Conservation (phyloP, 2,888 invertebrate species). For the Mesoligia furuncula region DNA sequence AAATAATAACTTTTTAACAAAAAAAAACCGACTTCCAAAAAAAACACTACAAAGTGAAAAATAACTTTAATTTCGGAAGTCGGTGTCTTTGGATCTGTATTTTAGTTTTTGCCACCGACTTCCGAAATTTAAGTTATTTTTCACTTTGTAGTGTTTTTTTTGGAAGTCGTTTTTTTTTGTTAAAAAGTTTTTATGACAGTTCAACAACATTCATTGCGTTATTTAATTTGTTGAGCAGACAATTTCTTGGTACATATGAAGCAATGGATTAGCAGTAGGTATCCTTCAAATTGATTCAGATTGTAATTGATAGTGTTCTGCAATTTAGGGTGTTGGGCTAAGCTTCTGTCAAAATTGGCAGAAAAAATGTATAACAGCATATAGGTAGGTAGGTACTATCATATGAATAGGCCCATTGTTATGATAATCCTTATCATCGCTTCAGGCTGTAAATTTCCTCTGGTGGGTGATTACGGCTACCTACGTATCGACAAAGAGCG, state of each 20-base stretch:
- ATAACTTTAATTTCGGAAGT: no score
- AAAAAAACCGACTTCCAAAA: no score
- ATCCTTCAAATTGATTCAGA: background rate
- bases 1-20: no score
- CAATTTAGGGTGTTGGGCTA: no score
- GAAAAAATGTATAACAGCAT: background rate
- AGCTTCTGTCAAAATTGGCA: background rate
- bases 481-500: conserved; percentile 16
- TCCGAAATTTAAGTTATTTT: no score
- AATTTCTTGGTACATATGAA: background rate
- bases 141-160: no score
- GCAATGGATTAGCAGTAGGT: background rate
- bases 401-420: conserved; percentile 36
- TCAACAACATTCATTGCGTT: background rate
- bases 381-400: background rate
- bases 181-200: no score
- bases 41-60: no score
- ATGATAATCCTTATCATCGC: conserved; percentile 43
- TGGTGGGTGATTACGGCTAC: conserved; percentile 11
- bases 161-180: no score
- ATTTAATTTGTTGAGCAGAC: background rate
- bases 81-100: no score
- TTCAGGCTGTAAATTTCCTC: conserved; percentile 56
- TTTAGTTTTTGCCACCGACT: no score
- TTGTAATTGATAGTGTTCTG: no score